phyloP scores from a whole-genome alignment of 2,797 vertebrate genomes.

The Myotis daubentonii region DNA sequence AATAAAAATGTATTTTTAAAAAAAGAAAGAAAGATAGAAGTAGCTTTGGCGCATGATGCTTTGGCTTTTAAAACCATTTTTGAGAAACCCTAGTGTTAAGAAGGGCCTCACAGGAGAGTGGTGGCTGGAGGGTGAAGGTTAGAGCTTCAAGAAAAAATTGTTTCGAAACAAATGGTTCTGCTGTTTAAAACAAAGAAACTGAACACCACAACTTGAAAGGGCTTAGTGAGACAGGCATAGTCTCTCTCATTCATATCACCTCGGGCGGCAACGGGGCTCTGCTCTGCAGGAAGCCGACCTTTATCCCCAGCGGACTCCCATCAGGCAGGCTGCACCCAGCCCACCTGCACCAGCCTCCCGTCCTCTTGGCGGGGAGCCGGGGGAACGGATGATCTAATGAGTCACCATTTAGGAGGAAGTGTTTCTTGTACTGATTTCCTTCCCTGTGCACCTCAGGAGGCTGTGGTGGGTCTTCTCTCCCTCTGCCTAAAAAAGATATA shows the following conservation, averaged over 20 bases:
- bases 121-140: not conserved
- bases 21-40: not conserved
- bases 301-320: not conserved
- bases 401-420: not conserved
- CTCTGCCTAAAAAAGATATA: not conserved
- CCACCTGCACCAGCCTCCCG: not conserved
- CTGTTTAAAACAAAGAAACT: not conserved
- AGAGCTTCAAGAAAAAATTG: not conserved
- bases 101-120: not conserved
- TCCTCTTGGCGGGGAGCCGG: too few species aligned
- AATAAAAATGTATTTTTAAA: too few species aligned
- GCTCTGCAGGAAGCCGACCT: not conserved
- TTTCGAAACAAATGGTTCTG: not conserved
- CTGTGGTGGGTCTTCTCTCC: not conserved
- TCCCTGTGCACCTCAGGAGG: not conserved
- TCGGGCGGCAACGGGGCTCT: too few species aligned
- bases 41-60: conserved; percentile 31
- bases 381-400: not conserved
- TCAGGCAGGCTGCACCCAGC: not conserved
- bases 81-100: not conserved
- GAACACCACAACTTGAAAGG: not conserved
- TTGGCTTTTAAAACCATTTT: conserved; percentile 35
- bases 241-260: not conserved
- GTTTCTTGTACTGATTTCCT: not conserved
- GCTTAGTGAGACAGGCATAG: not conserved